Conservation (phyloP, 2,113 vertebrate species). For the Anas platyrhynchos region DNA sequence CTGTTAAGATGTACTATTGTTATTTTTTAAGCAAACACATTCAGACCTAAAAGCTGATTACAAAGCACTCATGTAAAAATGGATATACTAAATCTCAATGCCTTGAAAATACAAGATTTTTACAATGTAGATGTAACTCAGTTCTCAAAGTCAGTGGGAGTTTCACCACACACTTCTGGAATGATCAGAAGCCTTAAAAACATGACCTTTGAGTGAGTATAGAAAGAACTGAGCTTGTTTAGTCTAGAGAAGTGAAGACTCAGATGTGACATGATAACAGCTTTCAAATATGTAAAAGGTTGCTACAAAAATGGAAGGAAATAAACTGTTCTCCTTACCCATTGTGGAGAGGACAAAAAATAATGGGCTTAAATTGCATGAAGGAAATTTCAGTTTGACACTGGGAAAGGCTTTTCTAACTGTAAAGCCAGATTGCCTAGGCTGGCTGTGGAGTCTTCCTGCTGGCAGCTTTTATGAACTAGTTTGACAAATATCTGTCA, state of each 20-base stretch:
- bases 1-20: background rate
- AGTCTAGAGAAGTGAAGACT: background rate
- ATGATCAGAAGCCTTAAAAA: background rate
- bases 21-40: background rate
- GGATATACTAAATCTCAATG: background rate
- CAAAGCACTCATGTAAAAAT: background rate
- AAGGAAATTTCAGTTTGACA: background rate
- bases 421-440: background rate
- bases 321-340: background rate
- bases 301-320: background rate
- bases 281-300: background rate
- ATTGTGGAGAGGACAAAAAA: background rate
- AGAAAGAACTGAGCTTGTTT: background rate
- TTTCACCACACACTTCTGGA: background rate
- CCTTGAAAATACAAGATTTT: background rate
- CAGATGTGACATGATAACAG: background rate
- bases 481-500: background rate
- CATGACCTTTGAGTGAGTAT: background rate
- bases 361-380: conserved; percentile 24
- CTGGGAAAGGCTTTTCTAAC: background rate
- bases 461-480: background rate
- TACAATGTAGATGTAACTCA: background rate
- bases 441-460: background rate
- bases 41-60: background rate
- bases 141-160: background rate